Base-by-base conservation (phyloP, 1,140 invertebrate species). In the Macrocentrus cingulum region DNA sequence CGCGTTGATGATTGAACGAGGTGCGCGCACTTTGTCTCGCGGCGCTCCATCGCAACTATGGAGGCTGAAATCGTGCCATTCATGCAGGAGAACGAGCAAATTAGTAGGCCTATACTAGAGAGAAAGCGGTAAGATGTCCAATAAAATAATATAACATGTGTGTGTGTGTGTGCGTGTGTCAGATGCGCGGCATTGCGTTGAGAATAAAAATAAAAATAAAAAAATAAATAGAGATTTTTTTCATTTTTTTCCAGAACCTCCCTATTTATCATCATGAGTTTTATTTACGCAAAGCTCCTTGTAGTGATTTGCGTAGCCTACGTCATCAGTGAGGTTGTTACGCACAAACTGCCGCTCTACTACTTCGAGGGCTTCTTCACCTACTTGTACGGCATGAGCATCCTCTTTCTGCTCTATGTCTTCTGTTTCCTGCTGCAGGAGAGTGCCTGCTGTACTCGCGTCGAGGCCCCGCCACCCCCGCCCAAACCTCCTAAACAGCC, bases 331-430 rank as follows among this genome's bases (percentile, higher is more conserved):
- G 92, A 96, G 83, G 91, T 94, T 66, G 91, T 94, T 66, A 95
- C 92, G 52, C 90, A 94, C 77, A 91, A 90, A 76, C 84, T 95
- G 58, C 93, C 94, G 48, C 85, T 94, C 25, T 95, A 92, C 80
- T 89, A 89, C 70, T 95, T 95, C 83, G 93, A 99, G 87, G 92
- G 91, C 57, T 97, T 98, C 83, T 98, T 97, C 83, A 94, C 96
- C 41, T 99, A 97, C 80, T 85, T 99, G 41, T 98, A 98, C 80
- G 90, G 91, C 63, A 87, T 90, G 78, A 97, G 94, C 80, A 94
- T 98, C 72, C 80, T 97, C 60, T 98, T 98, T 83, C 85, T 98
- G 65, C 82, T 97, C 63, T 98, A 98, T 81, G 93, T 97, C 42
- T 97, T 97, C 84, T 92, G 93, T 80, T 98, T 97, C 84, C 84